Conservation (phyloP, 2,797 vertebrate species). For the Xerus rutilus region DNA sequence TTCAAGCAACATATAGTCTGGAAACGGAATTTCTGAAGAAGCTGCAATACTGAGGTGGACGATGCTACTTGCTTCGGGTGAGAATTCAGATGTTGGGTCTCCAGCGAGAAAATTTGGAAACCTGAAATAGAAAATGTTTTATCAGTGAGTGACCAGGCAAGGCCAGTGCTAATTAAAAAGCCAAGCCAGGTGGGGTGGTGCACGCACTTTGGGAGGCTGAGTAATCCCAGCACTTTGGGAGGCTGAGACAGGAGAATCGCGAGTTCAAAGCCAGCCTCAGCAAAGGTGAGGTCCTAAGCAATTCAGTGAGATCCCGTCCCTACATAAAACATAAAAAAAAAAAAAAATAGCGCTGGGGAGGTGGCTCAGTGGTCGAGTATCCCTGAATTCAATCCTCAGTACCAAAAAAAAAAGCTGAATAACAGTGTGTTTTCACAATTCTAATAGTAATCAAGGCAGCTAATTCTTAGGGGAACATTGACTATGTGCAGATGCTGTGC, state of each 20-base stretch:
- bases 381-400: too few species aligned
- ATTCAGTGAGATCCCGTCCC: too few species aligned
- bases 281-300: too few species aligned
- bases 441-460: neutral
- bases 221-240: too few species aligned
- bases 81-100: neutral
- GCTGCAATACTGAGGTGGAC: neutral
- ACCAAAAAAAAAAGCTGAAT: neutral
- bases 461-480: neutral
- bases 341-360: too few species aligned
- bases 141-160: neutral
- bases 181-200: neutral
- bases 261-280: too few species aligned
- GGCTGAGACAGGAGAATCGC: too few species aligned
- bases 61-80: neutral
- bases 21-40: constrained; percentile 23
- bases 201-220: too few species aligned
- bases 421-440: neutral
- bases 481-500: neutral
- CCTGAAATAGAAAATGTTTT: neutral
- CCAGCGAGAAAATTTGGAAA: neutral
- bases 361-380: too few species aligned
- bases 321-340: too few species aligned
- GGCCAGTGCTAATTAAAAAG: constrained; percentile 7
- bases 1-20: neutral